phyloP scores from a whole-genome alignment of 2,797 vertebrate species.

The Gymnodraco acuticeps region DNA sequence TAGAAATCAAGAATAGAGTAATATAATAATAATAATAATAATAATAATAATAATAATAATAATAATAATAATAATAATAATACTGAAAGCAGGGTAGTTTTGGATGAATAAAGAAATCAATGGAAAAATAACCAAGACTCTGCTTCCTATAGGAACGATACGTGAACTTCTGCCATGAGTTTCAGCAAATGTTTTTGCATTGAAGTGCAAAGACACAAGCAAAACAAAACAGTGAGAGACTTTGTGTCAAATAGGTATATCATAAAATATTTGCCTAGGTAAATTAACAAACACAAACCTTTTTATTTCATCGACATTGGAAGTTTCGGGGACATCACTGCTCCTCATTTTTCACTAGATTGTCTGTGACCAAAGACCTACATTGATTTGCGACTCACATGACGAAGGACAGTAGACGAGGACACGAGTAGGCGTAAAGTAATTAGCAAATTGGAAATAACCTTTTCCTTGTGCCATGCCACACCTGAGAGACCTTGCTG shows the following conservation, averaged over 20 bases:
- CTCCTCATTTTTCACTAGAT: neutral
- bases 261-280: neutral
- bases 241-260: neutral
- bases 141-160: neutral
- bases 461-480: slow-evolving; percentile 19
- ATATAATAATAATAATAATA: too few species aligned
- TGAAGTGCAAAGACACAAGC: neutral
- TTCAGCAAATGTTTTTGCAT: neutral
- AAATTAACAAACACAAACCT: neutral
- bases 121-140: neutral
- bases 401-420: slow-evolving; percentile 32
- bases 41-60: too few species aligned
- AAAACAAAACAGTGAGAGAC: neutral
- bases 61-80: too few species aligned
- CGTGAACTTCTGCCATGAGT: neutral
- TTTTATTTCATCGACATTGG: neutral
- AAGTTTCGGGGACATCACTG: neutral
- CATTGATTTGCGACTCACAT: slow-evolving; percentile 25
- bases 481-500: slow-evolving; percentile 54
- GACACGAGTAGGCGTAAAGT: slow-evolving; percentile 17
- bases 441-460: slow-evolving; percentile 52
- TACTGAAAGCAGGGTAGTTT: neutral
- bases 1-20: neutral
- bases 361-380: neutral
- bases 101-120: neutral